These are phyloP conservation scores for Anaspis maculata DNA, from an alignment of 2,888 invertebrate species.

Conservation along the genomic window DNA sequence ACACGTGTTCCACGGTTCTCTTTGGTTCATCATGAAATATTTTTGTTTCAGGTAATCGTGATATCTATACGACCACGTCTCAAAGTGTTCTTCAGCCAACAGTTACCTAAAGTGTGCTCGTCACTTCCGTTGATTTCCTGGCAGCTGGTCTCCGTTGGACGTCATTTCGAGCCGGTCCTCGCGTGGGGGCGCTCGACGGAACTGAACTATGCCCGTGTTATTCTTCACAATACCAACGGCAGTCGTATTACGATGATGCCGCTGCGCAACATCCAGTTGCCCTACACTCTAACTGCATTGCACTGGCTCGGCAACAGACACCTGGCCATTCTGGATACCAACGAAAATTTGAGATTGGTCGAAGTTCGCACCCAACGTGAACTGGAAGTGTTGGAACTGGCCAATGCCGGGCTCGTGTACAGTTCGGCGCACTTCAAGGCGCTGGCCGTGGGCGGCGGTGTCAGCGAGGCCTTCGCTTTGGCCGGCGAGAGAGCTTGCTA, in stretches of 20 bases:
- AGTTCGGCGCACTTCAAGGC: slow-evolving; percentile 85
- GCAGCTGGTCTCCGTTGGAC: slow-evolving; percentile 82
- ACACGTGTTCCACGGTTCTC: too few species aligned
- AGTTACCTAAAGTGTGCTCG: slow-evolving; percentile 59
- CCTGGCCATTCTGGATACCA: slow-evolving; percentile 75
- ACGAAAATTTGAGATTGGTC: slow-evolving; percentile 78
- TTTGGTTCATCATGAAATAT: too few species aligned
- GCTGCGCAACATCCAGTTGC: slow-evolving; percentile 61
- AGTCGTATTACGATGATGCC: slow-evolving; percentile 49
- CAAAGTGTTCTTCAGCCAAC: slow-evolving; percentile 69
- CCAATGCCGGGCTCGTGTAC: slow-evolving; percentile 73
- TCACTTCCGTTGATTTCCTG: slow-evolving; percentile 87
- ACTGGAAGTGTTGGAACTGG: slow-evolving; percentile 73
- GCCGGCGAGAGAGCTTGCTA: slow-evolving; percentile 69
- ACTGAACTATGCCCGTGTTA: slow-evolving; percentile 78
- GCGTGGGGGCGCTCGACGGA: slow-evolving; percentile 81
- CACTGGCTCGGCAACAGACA: slow-evolving; percentile 79
- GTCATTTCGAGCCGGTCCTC: slow-evolving; percentile 68
- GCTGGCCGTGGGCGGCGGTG: slow-evolving; percentile 92
- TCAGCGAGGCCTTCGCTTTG: slow-evolving; percentile 67
- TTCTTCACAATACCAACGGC: slow-evolving; percentile 45
- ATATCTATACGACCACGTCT: slow-evolving; percentile 71
- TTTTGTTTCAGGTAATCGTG: slow-evolving; percentile 58
- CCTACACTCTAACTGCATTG: slow-evolving; percentile 65
- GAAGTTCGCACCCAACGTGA: slow-evolving; percentile 86